phyloP scores from a whole-genome alignment of 2,113 vertebrate genomes.

The Pithys albifrons region DNA sequence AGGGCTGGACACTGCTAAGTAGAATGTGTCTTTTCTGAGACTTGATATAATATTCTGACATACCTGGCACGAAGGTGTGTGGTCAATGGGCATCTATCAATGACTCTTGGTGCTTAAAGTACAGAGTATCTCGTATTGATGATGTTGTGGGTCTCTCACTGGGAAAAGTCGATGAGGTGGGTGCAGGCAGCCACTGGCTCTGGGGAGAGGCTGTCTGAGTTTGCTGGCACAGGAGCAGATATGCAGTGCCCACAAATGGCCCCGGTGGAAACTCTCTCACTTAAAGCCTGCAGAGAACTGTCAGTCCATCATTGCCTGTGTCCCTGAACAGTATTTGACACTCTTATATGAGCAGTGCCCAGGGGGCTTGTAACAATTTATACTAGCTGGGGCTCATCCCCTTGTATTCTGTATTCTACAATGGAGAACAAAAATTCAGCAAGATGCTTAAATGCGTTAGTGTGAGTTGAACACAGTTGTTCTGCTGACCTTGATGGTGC shows the following conservation, averaged over 20 bases:
- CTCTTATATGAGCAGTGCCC: not conserved
- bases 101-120: not conserved
- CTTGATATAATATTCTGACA: not conserved
- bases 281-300: not conserved
- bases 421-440: not conserved
- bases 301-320: fast-evolving
- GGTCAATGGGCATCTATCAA: not conserved
- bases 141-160: fast-evolving
- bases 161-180: not conserved
- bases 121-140: too few relatives aligned
- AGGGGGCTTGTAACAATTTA: not conserved
- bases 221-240: not conserved
- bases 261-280: fast-evolving
- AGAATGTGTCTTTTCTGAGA: not conserved
- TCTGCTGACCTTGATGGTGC: not conserved
- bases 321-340: not conserved
- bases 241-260: not conserved
- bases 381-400: not conserved
- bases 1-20: not conserved
- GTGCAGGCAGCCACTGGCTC: not conserved
- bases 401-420: not conserved
- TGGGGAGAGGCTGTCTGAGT: not conserved
- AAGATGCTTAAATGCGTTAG: not conserved
- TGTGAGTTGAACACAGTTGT: not conserved
- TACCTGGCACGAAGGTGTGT: not conserved